Evolutionary conservation across 2,888 invertebrate species (phyloP).

Genomic region (Ectobius pallidus): DNA sequence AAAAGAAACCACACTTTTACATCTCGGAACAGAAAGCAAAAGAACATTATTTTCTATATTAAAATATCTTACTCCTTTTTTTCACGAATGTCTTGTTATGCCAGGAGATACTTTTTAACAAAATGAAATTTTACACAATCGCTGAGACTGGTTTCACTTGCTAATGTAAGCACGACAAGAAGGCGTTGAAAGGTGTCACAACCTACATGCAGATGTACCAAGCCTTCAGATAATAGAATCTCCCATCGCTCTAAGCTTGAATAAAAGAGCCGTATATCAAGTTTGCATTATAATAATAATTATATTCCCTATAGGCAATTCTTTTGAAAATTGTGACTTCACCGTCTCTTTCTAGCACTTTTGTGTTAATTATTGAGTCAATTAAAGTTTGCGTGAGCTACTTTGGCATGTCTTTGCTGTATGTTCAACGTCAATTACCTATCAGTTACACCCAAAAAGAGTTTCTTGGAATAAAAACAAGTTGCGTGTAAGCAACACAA

Average conservation of each 20-base stretch:
- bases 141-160: background rate
- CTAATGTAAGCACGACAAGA: background rate
- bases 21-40: background rate
- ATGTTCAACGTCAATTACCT: slow-evolving; percentile 24
- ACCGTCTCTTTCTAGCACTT: background rate
- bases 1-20: background rate
- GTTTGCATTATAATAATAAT: background rate
- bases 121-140: background rate
- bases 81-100: background rate
- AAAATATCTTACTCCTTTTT: too few species aligned
- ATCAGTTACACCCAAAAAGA: slow-evolving; percentile 35
- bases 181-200: slow-evolving; percentile 3
- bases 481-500: slow-evolving; percentile 6
- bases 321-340: background rate
- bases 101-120: background rate
- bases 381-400: slow-evolving; percentile 12
- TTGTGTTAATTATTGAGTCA: slow-evolving; percentile 9
- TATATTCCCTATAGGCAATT: background rate
- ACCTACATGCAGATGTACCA: background rate
- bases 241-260: background rate
- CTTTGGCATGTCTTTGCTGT: slow-evolving; percentile 1
- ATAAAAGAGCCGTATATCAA: background rate
- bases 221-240: background rate
- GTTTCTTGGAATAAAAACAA: slow-evolving; percentile 29
- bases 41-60: background rate